Base-by-base conservation (phyloP, 64 coral and sea anemone genomes). In the Platygyra sinensis region DNA sequence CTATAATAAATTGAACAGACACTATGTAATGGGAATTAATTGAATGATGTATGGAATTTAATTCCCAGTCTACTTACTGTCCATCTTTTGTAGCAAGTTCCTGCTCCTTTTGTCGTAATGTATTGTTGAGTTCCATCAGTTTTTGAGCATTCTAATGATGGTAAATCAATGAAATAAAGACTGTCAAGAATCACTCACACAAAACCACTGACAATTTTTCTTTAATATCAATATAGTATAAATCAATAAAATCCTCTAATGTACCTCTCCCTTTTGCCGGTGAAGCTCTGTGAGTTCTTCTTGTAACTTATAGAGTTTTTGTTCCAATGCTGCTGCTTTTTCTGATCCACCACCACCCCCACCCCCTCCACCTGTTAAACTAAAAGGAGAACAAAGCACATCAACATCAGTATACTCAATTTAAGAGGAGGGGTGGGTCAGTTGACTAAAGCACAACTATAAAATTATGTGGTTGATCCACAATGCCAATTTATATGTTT, bases 261-360 rank as follows among this genome's bases (percentile, higher is more conserved):
- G 39, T 74, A 99, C 97, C 84, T 99, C 97, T 80, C 93, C 94
- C 67, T 96, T 99, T 24, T 88, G 87, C 64, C 97, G 75, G 52
- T 99, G 97, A 54, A 99, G 75, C 77, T 93, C 97, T 14, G 91
- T 99, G 65, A 99, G 42, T 86, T 99, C 97, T 60, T 99, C 97
- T 91, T 95, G 94, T 52, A 92, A 60, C 61, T 93, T 99, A 63
- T 93, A 95, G 1, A 99, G 77, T 72, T 99, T 99, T 55, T 99
- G 97, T 61, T 99, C 97, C 30, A 99, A 76, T 51, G 87, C 20
- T 38, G 74, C 91, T 46, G 88, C 79, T 63, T 95, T 99, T 78
- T 99, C 97, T 88, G 95, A 94, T 80, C 87, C 95, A 33, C 72
- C 78, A 24, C 17, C 73, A 10, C 80, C 90, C 11, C 87, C 94